phyloP scores from a whole-genome alignment of 30 jellyfish, hydroid and myxozoan genomes.

The Aurelia aurita complex sp. Pacific region DNA sequence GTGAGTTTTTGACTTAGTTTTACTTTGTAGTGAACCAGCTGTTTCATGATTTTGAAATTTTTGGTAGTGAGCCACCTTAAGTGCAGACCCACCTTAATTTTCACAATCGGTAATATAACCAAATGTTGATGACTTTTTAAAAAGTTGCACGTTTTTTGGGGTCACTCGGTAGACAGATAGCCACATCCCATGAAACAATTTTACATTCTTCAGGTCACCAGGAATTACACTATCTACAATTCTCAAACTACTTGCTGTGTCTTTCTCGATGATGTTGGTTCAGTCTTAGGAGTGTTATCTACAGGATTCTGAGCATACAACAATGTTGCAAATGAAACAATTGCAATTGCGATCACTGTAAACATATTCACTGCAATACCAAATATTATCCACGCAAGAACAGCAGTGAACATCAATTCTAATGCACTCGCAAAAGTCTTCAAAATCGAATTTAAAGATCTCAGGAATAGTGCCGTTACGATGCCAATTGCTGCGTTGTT shows the following conservation, averaged over 20 bases:
- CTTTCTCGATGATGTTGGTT: slow-evolving; percentile 1
- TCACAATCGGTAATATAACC: too few species aligned
- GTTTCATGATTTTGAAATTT: too few species aligned
- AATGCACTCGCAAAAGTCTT: slow-evolving; percentile 98
- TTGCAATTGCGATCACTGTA: slow-evolving; percentile 86
- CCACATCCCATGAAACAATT: too few species aligned
- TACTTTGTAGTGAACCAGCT: too few species aligned
- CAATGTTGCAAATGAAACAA: slow-evolving; percentile 88
- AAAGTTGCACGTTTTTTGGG: too few species aligned
- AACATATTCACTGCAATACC: slow-evolving; percentile 81
- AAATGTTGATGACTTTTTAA: too few species aligned
- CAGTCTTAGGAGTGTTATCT: slow-evolving; percentile 80
- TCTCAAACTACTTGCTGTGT: slow-evolving; percentile 25
- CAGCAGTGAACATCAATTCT: slow-evolving; percentile 96
- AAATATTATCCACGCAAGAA: slow-evolving; percentile 87
- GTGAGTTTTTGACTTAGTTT: too few species aligned
- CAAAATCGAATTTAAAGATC: slow-evolving; percentile 89
- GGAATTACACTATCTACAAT: not conserved
- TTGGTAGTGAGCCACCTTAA: too few species aligned
- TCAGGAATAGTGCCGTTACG: slow-evolving; percentile 94
- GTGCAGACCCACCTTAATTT: too few species aligned
- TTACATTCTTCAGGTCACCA: too few species aligned
- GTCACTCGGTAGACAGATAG: too few species aligned
- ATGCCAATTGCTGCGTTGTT: slow-evolving; percentile 98
- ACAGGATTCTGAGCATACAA: slow-evolving; percentile 96